Evolutionary conservation across 1,140 invertebrate species (phyloP), one percentile per base, ranked within the genome.

Genomic region (Pollicipes pollicipes): DNA sequence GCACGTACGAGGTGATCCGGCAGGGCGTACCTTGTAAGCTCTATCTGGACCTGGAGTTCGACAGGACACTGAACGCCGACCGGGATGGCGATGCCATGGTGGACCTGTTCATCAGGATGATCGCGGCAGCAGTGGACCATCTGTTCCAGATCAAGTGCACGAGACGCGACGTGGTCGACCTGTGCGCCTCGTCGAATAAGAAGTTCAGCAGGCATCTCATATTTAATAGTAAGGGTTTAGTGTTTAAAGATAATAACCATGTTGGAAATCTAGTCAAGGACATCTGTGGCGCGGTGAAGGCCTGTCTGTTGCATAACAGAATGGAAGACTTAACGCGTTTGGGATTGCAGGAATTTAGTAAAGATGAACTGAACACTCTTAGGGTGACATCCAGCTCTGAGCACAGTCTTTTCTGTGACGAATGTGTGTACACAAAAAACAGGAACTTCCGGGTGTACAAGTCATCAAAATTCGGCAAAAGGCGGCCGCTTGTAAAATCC

Each of bases 181-280:
- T 88, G 30, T 85, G 87, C 78, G 86, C 87, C 30, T 84, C 82
- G 24, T 85, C 83, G 0, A 73, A 77, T 0, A 76, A 72, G 13
- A 88, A 88, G 77, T 88, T 87, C 74, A 88, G 86, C 75, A 77
- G 83, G 67, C 87, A 88, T 76, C 76, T 88, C 67, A 84, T 88
- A 73, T 87, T 86, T 71, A 82, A 83, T 70, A 75, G 83, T 0
- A 78, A 80, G 70, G 75, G 81, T 64, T 73, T 78, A 26, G 80
- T 81, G 24, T 88, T 88, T 77, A 77, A 78, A 72, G 79, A 85
- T 74, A 87, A 87, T 76, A 77, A 80, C 31, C 77, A 83, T 72
- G 82, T 82, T 72, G 86, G 86, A 21, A 76, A 77, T 75, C 83
- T 87, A 74, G 80, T 87, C 0, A 82, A 82, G 73, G 73, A 78